Conservation (phyloP, 2,113 vertebrate genomes). For the Toxotes jaculatrix region DNA sequence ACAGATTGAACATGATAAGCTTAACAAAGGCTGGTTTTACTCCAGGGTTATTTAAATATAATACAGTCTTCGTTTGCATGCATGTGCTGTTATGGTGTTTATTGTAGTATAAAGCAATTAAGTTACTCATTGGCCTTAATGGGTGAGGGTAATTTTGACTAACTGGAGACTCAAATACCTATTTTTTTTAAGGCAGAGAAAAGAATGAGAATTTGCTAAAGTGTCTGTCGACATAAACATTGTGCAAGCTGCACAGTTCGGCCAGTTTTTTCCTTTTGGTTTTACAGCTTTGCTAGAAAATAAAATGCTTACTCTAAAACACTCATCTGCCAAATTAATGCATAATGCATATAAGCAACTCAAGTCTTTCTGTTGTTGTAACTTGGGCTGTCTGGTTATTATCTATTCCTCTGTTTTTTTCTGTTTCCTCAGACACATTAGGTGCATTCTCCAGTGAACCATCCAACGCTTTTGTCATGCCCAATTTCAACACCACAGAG, state of each 20-base stretch:
- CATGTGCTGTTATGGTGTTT: too few species aligned
- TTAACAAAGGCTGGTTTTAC: neutral
- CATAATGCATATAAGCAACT: neutral
- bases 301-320: neutral
- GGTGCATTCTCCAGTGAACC: constrained; percentile 26
- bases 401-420: neutral
- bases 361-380: neutral
- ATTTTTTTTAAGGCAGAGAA: too few species aligned
- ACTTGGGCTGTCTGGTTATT: neutral
- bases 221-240: too few species aligned
- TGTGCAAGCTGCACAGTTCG: too few species aligned
- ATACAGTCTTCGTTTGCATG: neutral
- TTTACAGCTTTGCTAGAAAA: neutral
- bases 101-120: too few species aligned
- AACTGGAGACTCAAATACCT: too few species aligned
- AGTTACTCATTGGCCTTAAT: too few species aligned
- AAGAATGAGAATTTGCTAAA: too few species aligned
- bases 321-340: neutral
- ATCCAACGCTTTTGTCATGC: constrained; percentile 40
- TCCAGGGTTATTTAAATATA: too few species aligned
- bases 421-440: constrained; percentile 67
- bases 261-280: neutral
- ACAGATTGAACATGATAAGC: neutral
- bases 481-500: constrained; percentile 40
- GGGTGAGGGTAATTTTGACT: too few species aligned